Evolutionary conservation across 2,113 vertebrate species (phyloP), one percentile per base, ranked within the genome.

Genomic region (Pseudopodoces humilis): DNA sequence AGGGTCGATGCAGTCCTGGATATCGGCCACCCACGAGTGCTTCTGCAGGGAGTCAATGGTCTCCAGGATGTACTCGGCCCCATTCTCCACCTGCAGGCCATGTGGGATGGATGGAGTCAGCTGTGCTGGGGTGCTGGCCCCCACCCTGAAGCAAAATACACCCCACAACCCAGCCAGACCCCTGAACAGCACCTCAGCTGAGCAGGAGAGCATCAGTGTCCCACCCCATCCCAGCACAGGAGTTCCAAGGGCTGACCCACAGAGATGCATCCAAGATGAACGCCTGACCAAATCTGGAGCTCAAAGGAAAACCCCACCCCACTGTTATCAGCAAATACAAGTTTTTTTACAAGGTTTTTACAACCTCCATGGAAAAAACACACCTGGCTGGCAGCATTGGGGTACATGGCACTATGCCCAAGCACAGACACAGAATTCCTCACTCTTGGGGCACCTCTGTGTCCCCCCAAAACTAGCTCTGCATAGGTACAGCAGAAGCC

Each of bases 1-100:
- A 0, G 99, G 99, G 93, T 99, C 99, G 23, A 99, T 99, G 94
- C 99, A 99, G 98, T 99, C 99, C 97, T 99, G 99, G 97, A 99
- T 99, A 74, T 99, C 99, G 0, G 99, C 99, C 83, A 99, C 99
- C 99, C 99, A 99, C 0, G 99, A 99, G 97, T 99, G 99, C 88
- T 99, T 99, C 98, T 99, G 99, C 92, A 99, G 98, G 0, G 99
- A 99, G 96, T 99, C 99, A 3, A 99, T 99, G 91, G 99, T 99
- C 98, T 99, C 99, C 98, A 99, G 97, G 96, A 99, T 99, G 95
- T 99, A 99, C 87, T 99, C 99, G 0, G 98, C 99, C 39, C 99
- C 99, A 0, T 99, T 99, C 97, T 99, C 99, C 94, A 99, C 99
- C 98, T 98, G 93, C 23, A 37, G 63, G 46, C 53, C 31, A 71